A percentile compares a stretch with the other conserved stretches of the same genome.
Conservation (phyloP, 2,797 vertebrate species). For the Liparis tanakae region DNA sequence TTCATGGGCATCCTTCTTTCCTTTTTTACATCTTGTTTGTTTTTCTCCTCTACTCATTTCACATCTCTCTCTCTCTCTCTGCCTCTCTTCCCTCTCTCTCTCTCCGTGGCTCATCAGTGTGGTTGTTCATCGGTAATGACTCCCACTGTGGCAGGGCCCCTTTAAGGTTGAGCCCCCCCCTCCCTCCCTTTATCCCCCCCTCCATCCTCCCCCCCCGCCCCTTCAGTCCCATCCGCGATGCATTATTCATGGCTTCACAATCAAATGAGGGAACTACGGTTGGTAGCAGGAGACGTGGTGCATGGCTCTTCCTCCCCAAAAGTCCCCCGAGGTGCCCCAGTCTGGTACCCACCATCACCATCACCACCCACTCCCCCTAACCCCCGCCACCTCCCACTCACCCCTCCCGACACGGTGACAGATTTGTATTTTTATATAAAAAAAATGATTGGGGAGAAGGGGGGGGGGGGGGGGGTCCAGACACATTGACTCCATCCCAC, state of each 20-base stretch:
- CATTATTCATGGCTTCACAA: constrained; percentile 88
- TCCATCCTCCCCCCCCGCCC: constrained; percentile 61
- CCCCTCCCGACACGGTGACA: constrained; percentile 70
- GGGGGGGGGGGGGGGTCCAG: constrained; percentile 61
- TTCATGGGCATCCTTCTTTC: constrained; percentile 74
- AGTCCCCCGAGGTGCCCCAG: constrained; percentile 85
- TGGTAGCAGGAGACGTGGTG: constrained; percentile 86
- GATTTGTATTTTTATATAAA: constrained; percentile 48
- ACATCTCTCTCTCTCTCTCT: constrained; percentile 47
- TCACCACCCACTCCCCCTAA: constrained; percentile 65
- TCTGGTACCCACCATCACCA: constrained; percentile 83
- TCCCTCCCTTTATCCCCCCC: constrained; percentile 26
- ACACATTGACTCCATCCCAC: constrained; percentile 70
- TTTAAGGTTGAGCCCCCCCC: constrained; percentile 84
- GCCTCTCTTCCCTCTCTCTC: constrained; percentile 46
- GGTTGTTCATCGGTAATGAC: constrained; percentile 87
- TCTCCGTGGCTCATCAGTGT: constrained; percentile 83
- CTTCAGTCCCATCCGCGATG: constrained; percentile 78
- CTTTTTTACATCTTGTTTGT: constrained; percentile 80
- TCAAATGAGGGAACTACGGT: constrained; percentile 89
- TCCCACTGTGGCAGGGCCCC: constrained; percentile 87
- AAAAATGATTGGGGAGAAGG: constrained; percentile 22
- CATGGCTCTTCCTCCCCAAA: constrained; percentile 85
- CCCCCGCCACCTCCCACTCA: constrained; percentile 59
- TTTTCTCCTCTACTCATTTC: constrained; percentile 72